Base-by-base conservation (phyloP, 2,113 vertebrate species). In the Dascyllus trimaculatus region DNA sequence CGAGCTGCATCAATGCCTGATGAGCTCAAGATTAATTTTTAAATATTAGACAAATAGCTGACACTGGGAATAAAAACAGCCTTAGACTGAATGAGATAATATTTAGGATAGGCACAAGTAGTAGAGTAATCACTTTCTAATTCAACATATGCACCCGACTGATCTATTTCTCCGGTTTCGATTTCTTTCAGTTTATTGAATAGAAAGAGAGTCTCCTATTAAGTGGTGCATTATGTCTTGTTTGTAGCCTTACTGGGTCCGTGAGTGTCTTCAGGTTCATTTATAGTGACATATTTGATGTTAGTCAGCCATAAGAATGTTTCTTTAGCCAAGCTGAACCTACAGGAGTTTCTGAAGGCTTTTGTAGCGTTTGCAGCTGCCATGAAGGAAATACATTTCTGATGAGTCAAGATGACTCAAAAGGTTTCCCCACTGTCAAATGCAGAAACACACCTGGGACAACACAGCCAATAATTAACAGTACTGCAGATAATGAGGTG, bases 401-500 rank as follows among this genome's bases (percentile, higher is more conserved):
- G 53, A 70, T 70, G 13, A 70, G 38, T 58, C 14, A 70, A 70
- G 46, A 70, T 32, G 24, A 70, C 25, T 58, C 15, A 32, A 58
- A 70, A 70, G 43, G 38, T 69, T 56, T 8, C 17, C 17, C 48
- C 48, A 6, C 8, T 15, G 24, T 70, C 40, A 45, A 56, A 25
- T 40, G 32, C 21, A 40, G 4, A 40, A 52, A 67, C 4, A 21
- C 0, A 6, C 52, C 67, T 21, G 24, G 38, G 53, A 29, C 56
- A 45, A 70, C 32, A 57, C 53, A 57, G 40, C 51, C 51, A 25
- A 54, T 21, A 43, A 56, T 56, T 26, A 56, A 35, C 22, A 51
- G 66, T 56, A 32, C 0, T 32, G 13, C 21, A 38, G 35, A 25
- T 19, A 19, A 19, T 21, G 24, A 46, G 38, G 22, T 45, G 38